These are phyloP conservation scores for Oscheius myriophilus DNA, from an alignment of 2,888 invertebrate genomes.

Conservation along the genomic window DNA sequence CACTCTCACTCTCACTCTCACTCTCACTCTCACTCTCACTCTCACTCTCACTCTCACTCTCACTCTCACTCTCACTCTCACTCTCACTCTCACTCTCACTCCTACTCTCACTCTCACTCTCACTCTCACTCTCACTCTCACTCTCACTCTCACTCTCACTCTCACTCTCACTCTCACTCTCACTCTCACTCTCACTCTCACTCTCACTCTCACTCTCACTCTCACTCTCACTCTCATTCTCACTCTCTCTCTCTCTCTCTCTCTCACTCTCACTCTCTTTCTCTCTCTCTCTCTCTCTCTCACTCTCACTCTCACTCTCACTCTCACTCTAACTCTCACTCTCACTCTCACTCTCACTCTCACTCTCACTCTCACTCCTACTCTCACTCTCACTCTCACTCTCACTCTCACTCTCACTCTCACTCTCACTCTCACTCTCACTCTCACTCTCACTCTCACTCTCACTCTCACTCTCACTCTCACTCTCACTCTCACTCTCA, in stretches of 20 bases:
- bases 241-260: not conserved
- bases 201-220: not conserved
- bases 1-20: not conserved
- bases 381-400: too few relatives aligned
- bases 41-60: too few relatives aligned
- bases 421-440: too few relatives aligned
- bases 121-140: too few relatives aligned
- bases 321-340: not conserved
- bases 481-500: too few relatives aligned
- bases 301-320: not conserved
- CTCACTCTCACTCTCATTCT: too few relatives aligned
- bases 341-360: not conserved
- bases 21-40: not conserved
- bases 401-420: not conserved
- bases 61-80: not conserved
- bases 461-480: not conserved
- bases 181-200: too few relatives aligned
- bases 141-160: not conserved
- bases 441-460: not conserved
- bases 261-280: not conserved
- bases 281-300: too few relatives aligned
- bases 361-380: not conserved
- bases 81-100: too few relatives aligned
- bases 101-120: too few relatives aligned
- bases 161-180: not conserved